A percentile compares a stretch with the other conserved stretches of the same genome.
phyloP scores from a whole-genome alignment of 2,888 invertebrate species.

The Candidula unifasciata region DNA sequence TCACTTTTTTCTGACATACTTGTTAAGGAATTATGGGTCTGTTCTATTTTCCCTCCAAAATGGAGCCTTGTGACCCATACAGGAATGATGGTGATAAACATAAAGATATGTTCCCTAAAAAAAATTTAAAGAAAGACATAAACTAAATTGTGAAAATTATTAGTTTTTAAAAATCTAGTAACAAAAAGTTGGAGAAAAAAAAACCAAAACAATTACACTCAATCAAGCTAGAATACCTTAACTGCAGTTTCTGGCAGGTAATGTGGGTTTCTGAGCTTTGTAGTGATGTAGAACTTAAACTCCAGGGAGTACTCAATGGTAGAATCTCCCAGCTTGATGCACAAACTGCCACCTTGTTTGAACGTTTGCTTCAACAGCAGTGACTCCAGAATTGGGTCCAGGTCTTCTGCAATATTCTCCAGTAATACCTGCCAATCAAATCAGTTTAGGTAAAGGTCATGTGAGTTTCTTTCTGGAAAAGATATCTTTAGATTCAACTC shows the following conservation, averaged over 20 bases:
- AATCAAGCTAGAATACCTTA: slow-evolving; percentile 69
- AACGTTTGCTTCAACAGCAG: slow-evolving; percentile 79
- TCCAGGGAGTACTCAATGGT: slow-evolving; percentile 79
- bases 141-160: neutral
- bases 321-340: slow-evolving; percentile 79
- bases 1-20: no score
- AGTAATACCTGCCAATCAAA: slow-evolving; percentile 73
- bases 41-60: no score
- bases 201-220: no score
- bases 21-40: no score
- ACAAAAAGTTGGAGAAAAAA: no score
- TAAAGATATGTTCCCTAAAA: no score
- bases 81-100: no score
- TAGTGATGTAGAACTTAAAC: slow-evolving; percentile 79
- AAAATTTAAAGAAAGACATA: neutral
- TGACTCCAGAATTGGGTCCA: slow-evolving; percentile 79
- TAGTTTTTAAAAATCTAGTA: no score
- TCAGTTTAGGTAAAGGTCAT: neutral
- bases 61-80: no score
- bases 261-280: slow-evolving; percentile 79
- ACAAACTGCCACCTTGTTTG: slow-evolving; percentile 78
- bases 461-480: neutral
- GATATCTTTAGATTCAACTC: no score
- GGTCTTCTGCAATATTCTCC: slow-evolving; percentile 78
- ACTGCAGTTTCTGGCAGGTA: slow-evolving; percentile 79